phyloP scores from a whole-genome alignment of 2,113 vertebrate species.

The Casuarius casuarius region DNA sequence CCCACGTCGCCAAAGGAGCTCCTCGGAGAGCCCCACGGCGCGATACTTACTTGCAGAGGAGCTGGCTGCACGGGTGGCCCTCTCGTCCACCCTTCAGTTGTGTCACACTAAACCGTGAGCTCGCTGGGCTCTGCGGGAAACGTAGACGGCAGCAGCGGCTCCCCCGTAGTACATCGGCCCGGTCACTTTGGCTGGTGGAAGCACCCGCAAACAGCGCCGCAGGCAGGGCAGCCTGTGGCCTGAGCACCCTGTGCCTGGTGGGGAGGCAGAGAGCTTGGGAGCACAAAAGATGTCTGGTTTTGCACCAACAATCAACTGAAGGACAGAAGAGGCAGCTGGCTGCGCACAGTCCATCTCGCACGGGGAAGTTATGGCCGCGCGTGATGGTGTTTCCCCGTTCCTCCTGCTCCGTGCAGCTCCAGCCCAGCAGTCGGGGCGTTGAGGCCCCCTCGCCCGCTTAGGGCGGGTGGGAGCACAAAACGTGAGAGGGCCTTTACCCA shows the following conservation, averaged over 20 bases:
- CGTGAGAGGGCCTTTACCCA: rapidly evolving
- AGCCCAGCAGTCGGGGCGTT: not conserved
- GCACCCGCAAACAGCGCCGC: too few relatives aligned
- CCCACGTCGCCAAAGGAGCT: not conserved
- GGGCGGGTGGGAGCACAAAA: rapidly evolving
- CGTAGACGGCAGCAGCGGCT: not conserved
- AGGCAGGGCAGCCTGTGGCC: too few relatives aligned
- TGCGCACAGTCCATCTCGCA: not conserved
- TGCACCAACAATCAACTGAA: not conserved
- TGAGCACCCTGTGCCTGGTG: too few relatives aligned
- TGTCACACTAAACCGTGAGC: not conserved
- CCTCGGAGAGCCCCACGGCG: not conserved
- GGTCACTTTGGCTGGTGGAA: too few relatives aligned
- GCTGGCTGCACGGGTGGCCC: not conserved
- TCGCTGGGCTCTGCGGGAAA: not conserved
- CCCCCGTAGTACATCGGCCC: not conserved
- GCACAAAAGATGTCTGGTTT: not conserved
- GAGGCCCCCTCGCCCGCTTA: not conserved
- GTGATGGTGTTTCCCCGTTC: not conserved
- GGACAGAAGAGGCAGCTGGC: not conserved
- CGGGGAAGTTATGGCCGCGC: not conserved
- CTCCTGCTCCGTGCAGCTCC: not conserved
- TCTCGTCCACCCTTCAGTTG: not conserved
- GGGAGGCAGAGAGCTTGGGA: too few relatives aligned
- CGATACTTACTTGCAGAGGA: not conserved